Evolutionary conservation across 2,888 invertebrate genomes (phyloP).

Genomic region (Micropterix aruncella): DNA sequence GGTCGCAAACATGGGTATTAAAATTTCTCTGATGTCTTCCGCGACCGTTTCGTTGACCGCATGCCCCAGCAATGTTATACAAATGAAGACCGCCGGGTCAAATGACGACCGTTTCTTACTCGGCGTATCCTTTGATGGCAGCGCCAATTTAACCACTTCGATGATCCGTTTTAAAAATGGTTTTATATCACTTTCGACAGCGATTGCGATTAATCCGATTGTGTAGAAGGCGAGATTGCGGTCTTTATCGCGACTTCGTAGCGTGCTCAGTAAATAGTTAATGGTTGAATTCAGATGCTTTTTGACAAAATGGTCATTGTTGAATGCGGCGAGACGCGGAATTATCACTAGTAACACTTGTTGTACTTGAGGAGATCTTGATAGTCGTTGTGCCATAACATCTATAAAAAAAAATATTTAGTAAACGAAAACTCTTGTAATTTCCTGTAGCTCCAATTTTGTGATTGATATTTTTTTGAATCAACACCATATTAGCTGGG

Average conservation of each 20-base stretch:
- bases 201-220: slow-evolving; percentile 80
- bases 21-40: slow-evolving; percentile 64
- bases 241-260: slow-evolving; percentile 75
- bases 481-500: no score
- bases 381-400: slow-evolving; percentile 64
- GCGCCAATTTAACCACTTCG: slow-evolving; percentile 61
- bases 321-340: slow-evolving; percentile 89
- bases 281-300: slow-evolving; percentile 64
- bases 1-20: slow-evolving; percentile 86
- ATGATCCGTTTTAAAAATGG: slow-evolving; percentile 72
- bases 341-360: slow-evolving; percentile 75
- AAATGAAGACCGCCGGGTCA: slow-evolving; percentile 87
- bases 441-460: no score
- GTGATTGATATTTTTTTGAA: no score
- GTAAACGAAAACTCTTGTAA: neutral
- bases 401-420: slow-evolving; percentile 26
- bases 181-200: slow-evolving; percentile 70
- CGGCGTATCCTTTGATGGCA: slow-evolving; percentile 66
- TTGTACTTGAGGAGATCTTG: slow-evolving; percentile 70
- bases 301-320: slow-evolving; percentile 63
- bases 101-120: slow-evolving; percentile 59
- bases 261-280: slow-evolving; percentile 58
- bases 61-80: slow-evolving; percentile 81
- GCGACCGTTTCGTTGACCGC: slow-evolving; percentile 70
- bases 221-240: slow-evolving; percentile 80